These are phyloP conservation scores for Carpatolechia fugitivella DNA, from an alignment of 2,888 invertebrate species.

Conservation along the genomic window DNA sequence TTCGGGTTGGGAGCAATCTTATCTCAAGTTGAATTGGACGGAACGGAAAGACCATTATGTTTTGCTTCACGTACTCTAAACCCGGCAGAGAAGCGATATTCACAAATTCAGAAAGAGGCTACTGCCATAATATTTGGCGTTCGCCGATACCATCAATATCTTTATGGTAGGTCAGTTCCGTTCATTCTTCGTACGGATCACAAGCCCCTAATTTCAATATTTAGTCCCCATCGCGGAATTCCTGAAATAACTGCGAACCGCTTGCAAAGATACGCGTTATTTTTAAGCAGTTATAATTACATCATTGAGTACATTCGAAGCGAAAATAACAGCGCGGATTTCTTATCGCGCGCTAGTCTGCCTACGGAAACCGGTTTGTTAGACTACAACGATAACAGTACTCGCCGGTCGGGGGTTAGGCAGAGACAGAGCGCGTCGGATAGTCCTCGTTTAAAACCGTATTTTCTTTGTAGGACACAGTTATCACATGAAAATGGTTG, in stretches of 20 bases:
- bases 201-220: constrained; percentile 31
- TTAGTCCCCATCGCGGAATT: constrained; percentile 29
- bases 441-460: not conserved
- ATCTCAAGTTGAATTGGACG: constrained; percentile 18
- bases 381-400: too few species aligned
- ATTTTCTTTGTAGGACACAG: not conserved
- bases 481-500: not conserved
- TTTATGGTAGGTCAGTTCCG: constrained; percentile 25
- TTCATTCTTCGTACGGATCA: constrained; percentile 28
- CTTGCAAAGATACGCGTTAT: constrained; percentile 30
- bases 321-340: constrained; percentile 5
- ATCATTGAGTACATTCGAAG: constrained; percentile 27
- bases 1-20: constrained; percentile 27
- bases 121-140: constrained; percentile 22
- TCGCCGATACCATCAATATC: constrained; percentile 25
- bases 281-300: constrained; percentile 30
- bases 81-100: constrained; percentile 24
- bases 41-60: constrained; percentile 23
- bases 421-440: too few species aligned
- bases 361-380: constrained; percentile 21
- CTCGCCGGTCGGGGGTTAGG: too few species aligned
- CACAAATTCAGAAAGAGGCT: constrained; percentile 18
- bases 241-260: constrained; percentile 33
- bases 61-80: constrained; percentile 29
- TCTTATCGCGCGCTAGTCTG: constrained; percentile 15